Conservation (phyloP, 2,797 vertebrate genomes). For the Rhynchotus rufescens region DNA sequence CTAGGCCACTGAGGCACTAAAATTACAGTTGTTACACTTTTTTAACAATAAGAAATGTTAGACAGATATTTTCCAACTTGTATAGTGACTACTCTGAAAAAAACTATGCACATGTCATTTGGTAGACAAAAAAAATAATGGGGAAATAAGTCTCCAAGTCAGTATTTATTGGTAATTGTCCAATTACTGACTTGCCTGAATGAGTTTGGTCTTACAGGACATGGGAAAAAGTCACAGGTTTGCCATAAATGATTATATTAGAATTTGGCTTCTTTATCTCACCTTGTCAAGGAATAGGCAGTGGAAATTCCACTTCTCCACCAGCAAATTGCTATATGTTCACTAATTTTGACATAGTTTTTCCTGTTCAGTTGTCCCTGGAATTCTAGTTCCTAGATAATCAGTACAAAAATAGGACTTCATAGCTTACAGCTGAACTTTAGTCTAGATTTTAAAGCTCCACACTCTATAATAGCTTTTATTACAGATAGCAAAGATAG, state of each 20-base stretch:
- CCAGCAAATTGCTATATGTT: background rate
- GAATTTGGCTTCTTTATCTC: conserved; percentile 3
- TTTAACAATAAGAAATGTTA: conserved; percentile 3
- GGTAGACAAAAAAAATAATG: conserved; percentile 61
- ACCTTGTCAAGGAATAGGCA: conserved; percentile 2
- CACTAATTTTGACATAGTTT: background rate
- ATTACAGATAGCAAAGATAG: background rate
- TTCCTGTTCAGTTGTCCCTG: background rate
- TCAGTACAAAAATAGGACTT: background rate
- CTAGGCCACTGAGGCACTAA: background rate
- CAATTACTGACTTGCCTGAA: conserved; percentile 70
- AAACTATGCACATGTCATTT: conserved; percentile 42
- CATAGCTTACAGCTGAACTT: background rate
- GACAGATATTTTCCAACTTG: background rate
- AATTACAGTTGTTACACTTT: background rate
- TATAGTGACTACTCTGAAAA: background rate
- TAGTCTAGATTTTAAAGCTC: background rate
- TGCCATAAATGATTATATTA: background rate
- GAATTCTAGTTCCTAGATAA: background rate
- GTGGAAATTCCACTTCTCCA: background rate
- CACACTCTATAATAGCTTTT: background rate
- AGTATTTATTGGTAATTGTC: conserved; percentile 63
- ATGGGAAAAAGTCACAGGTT: conserved; percentile 27
- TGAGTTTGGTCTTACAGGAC: conserved; percentile 18
- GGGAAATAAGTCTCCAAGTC: conserved; percentile 14